A percentile compares a stretch with the other conserved stretches of the same genome.
phyloP scores from a whole-genome alignment of 30 jellyfish, hydroid and myxozoan genomes.

The Hydractinia symbiolongicarpus region DNA sequence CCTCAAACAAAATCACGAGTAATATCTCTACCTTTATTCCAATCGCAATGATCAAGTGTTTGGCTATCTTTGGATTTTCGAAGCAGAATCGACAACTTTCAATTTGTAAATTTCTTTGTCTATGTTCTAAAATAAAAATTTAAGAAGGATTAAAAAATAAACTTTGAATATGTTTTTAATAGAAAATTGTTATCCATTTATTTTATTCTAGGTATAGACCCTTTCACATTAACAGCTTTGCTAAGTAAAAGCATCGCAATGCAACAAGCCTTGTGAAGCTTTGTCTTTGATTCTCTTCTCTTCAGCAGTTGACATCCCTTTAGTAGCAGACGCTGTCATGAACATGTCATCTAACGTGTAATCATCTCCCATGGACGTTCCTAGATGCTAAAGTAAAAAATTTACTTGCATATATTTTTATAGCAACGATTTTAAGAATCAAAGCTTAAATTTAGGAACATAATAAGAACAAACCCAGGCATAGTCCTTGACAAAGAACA shows the following conservation, averaged over 20 bases:
- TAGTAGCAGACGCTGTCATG: slow-evolving; percentile 74
- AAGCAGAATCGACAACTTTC: slow-evolving; percentile 69
- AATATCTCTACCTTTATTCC: slow-evolving; percentile 47
- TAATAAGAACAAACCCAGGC: no score
- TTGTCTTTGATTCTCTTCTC: slow-evolving; percentile 52
- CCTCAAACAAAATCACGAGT: no score
- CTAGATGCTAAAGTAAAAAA: slow-evolving; percentile 34
- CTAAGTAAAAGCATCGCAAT: not conserved
- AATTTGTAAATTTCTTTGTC: slow-evolving; percentile 35
- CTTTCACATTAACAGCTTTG: no score
- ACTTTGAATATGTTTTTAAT: not conserved
- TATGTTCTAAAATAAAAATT: slow-evolving; percentile 44
- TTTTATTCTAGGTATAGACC: no score
- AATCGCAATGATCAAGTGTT: slow-evolving; percentile 67
- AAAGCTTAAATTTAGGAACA: no score
- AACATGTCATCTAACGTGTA: slow-evolving; percentile 88
- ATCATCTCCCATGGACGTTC: slow-evolving; percentile 59
- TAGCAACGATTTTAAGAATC: no score
- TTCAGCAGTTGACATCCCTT: slow-evolving; percentile 33
- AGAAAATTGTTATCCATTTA: no score
- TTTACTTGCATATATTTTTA: not conserved
- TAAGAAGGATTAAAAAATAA: not conserved
- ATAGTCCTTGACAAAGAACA: no score
- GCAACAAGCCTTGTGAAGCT: slow-evolving; percentile 51
- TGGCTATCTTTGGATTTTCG: slow-evolving; percentile 62